Percentiles rank a stretch among this genome's conserved stretches.
phyloP scores from a whole-genome alignment of 2,797 vertebrate species.

The Schizopygopsis pylzovi region DNA sequence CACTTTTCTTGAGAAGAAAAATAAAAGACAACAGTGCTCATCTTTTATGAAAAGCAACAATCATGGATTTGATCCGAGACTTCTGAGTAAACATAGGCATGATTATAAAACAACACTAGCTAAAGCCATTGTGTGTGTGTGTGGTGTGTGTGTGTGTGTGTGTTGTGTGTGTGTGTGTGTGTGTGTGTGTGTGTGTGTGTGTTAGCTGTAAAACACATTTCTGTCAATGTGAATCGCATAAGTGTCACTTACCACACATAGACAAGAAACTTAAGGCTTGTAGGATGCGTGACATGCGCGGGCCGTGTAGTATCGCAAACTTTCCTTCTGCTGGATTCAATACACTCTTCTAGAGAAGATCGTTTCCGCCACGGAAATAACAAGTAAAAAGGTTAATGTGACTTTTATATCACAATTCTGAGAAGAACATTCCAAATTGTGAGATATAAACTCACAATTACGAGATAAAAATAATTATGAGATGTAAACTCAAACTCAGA shows the following conservation, averaged over 20 bases:
- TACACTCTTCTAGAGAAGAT: neutral
- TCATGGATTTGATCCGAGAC: conserved; percentile 48
- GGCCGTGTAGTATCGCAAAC: conserved; percentile 42
- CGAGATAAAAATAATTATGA: neutral
- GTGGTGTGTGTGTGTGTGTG: no score
- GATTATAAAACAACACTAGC: conserved; percentile 41
- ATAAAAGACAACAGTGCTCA: conserved; percentile 45
- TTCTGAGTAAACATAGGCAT: conserved; percentile 45
- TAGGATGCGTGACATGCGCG: conserved; percentile 48
- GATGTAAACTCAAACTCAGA: neutral
- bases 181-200: no score
- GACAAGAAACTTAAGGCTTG: conserved; percentile 56
- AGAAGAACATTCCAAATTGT: neutral
- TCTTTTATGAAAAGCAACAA: conserved; percentile 53
- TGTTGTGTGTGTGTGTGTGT: neutral
- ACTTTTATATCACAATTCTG: neutral
- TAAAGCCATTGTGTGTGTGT: conserved; percentile 19
- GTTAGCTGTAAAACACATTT: conserved; percentile 34
- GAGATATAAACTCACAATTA: neutral
- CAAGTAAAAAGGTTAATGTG: neutral
- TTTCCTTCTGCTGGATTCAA: conserved; percentile 12
- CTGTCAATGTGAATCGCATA: conserved; percentile 47
- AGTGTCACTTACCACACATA: conserved; percentile 37
- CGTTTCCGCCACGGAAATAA: neutral
- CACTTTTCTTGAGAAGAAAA: conserved; percentile 48